Base-by-base conservation (phyloP, 2,888 invertebrate species). In the Heliconius erato region DNA sequence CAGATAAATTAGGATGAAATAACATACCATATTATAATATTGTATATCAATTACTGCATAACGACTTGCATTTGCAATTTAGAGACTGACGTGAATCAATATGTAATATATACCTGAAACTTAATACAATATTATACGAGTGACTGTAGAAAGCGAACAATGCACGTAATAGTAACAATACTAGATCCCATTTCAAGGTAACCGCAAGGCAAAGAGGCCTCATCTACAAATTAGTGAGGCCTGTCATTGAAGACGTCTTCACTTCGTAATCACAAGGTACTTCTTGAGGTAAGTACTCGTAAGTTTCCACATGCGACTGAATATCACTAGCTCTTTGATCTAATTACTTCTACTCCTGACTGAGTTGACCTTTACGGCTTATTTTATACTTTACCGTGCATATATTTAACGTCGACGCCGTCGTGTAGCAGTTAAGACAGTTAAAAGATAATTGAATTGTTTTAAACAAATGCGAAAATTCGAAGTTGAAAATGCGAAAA, bases 151-250 rank as follows among this genome's bases (percentile, higher is more conserved):
- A 63, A 79, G 32, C 79, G 72, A 84, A 83, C 82, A 83, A 83
- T 80, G 74, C 74, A 82, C 68, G 35, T 80, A 79, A 84, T 81
- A 67, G 74, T 40, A 82, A 82, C 82, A 81, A 81, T 83, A 83
- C 82, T 74, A 67, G 77, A 80, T 84, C 81, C 83, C 83, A 83
- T 86, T 84, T 84, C 82, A 81, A 59, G 79, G 84, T 83, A 84
- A 86, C 85, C 86, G 80, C 86, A 85, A 84, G 84, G 79, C 86
- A 79, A 79, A 82, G 83, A 83, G 72, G 82, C 83, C 86, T 85
- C 86, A 86, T 87, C 87, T 86, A 78, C 86, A 84, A 85, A 85
- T 85, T 84, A 86, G 83, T 84, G 84, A 84, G 80, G 83, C 80
- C 80, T 84, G 82, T 84, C 82, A 84, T 86, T 85, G 84, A 83